Percentiles rank a stretch among this genome's conserved stretches.
phyloP scores from a whole-genome alignment of 1,140 invertebrate genomes.

The Aphidius ervi region DNA sequence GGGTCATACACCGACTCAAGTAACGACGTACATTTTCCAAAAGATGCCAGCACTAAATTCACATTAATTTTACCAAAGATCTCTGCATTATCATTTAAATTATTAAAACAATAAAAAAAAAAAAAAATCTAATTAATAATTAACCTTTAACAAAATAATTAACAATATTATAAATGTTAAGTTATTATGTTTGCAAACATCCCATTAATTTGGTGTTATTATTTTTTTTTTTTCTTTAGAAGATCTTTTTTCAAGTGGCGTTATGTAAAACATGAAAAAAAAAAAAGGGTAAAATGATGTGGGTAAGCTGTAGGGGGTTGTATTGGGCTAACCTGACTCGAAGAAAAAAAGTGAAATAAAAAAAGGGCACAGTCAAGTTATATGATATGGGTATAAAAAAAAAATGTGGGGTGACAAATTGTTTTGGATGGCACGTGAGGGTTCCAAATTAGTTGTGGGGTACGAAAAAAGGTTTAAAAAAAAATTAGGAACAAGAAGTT shows the following conservation, averaged over 20 bases:
- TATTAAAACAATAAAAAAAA: too few species aligned
- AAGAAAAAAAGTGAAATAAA: too few species aligned
- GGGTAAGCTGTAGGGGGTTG: not conserved
- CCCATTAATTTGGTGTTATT: not conserved
- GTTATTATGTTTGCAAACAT: not conserved
- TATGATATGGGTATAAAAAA: too few species aligned
- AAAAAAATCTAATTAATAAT: not conserved
- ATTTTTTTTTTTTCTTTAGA: not conserved
- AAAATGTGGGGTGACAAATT: too few species aligned
- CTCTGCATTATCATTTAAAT: conserved; percentile 20
- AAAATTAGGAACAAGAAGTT: too few species aligned
- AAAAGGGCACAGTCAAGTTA: too few species aligned
- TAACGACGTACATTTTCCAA: conserved; percentile 24
- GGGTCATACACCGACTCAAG: conserved; percentile 26
- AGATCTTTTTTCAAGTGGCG: not conserved
- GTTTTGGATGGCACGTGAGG: too few species aligned
- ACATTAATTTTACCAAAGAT: conserved; percentile 13
- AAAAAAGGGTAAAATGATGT: conserved; percentile 1
- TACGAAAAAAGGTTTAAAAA: too few species aligned
- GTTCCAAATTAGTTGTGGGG: too few species aligned
- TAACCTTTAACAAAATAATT: not conserved
- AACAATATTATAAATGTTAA: not conserved
- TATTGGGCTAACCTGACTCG: too few species aligned
- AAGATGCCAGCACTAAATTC: conserved; percentile 41
- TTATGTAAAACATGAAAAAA: not conserved